These are phyloP conservation scores for Lordiphosa fenestrarum DNA, from an alignment of 2,888 invertebrate species.

Conservation along the genomic window DNA sequence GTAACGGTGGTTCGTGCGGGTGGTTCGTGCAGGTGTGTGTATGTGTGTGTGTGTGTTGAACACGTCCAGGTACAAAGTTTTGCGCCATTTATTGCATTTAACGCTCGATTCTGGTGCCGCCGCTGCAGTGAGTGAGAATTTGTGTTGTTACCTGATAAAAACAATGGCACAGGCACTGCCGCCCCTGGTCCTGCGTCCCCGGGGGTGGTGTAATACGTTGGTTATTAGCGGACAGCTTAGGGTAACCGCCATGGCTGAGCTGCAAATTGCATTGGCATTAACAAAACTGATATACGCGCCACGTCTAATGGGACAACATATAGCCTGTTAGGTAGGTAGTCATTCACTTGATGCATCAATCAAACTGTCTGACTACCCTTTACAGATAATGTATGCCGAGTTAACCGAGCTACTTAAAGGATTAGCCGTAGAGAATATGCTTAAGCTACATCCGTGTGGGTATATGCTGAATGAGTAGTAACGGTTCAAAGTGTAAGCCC, in stretches of 20 bases:
- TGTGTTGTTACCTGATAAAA: slow-evolving; percentile 27
- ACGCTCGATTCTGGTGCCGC: slow-evolving; percentile 18
- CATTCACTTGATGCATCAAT: no score
- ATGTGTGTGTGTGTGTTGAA: slow-evolving; percentile 5
- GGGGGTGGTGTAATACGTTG: slow-evolving; percentile 30
- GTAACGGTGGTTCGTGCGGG: not conserved
- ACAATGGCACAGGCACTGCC: slow-evolving; percentile 1
- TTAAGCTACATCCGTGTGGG: no score
- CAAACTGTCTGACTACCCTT: no score
- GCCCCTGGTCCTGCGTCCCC: no score
- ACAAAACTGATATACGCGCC: not conserved
- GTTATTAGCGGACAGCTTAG: slow-evolving; percentile 36
- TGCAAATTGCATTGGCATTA: slow-evolving; percentile 44
- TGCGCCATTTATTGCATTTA: slow-evolving; percentile 70
- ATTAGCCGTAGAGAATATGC: no score
- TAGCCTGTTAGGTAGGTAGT: no score
- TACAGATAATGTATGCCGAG: no score
- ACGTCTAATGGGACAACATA: no score
- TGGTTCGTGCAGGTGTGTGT: not conserved
- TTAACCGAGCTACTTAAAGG: no score
- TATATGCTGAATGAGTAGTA: no score
- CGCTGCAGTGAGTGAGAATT: slow-evolving; percentile 23
- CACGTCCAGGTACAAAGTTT: slow-evolving; percentile 37
- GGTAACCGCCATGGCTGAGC: slow-evolving; percentile 26
- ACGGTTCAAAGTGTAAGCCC: no score